A percentile compares a stretch with the other conserved stretches of the same genome.
phyloP scores from a whole-genome alignment of 2,797 vertebrate genomes.

The Myioborus melanocephalus region DNA sequence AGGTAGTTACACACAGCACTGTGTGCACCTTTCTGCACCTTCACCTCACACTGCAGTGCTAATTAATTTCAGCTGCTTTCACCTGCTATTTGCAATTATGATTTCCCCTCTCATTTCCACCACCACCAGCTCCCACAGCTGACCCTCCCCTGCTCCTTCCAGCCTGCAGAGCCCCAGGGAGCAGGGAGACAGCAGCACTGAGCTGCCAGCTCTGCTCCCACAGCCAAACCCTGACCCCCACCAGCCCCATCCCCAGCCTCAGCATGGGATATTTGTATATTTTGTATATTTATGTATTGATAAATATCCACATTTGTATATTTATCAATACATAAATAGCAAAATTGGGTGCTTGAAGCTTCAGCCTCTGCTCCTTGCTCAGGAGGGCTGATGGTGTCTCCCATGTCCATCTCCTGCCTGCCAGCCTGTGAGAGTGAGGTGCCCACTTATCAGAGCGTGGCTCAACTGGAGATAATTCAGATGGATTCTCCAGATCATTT shows the following conservation, averaged over 20 bases:
- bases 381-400: background rate
- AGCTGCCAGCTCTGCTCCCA: background rate
- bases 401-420: background rate
- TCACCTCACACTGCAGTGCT: background rate
- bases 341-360: background rate
- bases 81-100: background rate
- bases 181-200: background rate
- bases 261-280: fast-evolving
- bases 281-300: too few relatives aligned
- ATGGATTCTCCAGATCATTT: background rate
- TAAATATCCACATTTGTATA: too few relatives aligned
- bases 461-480: background rate
- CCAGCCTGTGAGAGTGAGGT: background rate
- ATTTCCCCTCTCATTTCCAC: background rate
- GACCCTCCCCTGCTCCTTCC: background rate
- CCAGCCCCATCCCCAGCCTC: fast-evolving
- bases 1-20: background rate
- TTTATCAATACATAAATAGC: too few relatives aligned
- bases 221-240: background rate
- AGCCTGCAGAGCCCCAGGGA: background rate
- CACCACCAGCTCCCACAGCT: background rate
- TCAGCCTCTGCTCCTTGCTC: background rate
- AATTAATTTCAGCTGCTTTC: slow-evolving; percentile 11
- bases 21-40: background rate
- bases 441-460: background rate